Evolutionary conservation across 2,113 vertebrate genomes (phyloP).

Genomic region (Ciconia maguari): DNA sequence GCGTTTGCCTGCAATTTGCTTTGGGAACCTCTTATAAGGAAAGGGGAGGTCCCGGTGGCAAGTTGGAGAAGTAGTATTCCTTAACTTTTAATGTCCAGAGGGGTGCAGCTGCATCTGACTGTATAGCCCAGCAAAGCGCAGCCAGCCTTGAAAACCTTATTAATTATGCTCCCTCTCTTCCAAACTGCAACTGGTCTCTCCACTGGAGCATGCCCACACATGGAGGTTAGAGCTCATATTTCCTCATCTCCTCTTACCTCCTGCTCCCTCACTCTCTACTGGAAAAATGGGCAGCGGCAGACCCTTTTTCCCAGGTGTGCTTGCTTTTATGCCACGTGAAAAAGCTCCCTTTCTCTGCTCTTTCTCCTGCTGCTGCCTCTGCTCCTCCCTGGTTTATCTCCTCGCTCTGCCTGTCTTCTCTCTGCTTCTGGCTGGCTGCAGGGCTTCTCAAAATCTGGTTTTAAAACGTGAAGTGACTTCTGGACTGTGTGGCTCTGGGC

Average conservation of each 20-base stretch:
- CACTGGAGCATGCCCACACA: background rate
- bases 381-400: background rate
- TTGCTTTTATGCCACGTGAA: background rate
- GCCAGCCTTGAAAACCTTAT: background rate
- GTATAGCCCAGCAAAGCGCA: background rate
- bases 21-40: background rate
- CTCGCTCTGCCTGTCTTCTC: background rate
- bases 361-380: background rate
- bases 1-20: background rate
- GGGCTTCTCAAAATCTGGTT: constrained; percentile 21
- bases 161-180: background rate
- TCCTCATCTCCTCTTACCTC: background rate
- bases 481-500: background rate
- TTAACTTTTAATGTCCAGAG: background rate
- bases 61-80: background rate
- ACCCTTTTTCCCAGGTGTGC: background rate
- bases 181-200: background rate
- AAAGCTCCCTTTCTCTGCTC: background rate
- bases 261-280: background rate
- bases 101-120: background rate
- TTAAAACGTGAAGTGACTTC: constrained; percentile 19
- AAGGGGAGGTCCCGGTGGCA: background rate
- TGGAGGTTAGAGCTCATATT: background rate
- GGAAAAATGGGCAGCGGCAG: background rate
- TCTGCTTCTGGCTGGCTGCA: background rate